These are phyloP conservation scores for Alentia gelatinosa DNA, from an alignment of 2,888 invertebrate genomes.

Conservation along the genomic window DNA sequence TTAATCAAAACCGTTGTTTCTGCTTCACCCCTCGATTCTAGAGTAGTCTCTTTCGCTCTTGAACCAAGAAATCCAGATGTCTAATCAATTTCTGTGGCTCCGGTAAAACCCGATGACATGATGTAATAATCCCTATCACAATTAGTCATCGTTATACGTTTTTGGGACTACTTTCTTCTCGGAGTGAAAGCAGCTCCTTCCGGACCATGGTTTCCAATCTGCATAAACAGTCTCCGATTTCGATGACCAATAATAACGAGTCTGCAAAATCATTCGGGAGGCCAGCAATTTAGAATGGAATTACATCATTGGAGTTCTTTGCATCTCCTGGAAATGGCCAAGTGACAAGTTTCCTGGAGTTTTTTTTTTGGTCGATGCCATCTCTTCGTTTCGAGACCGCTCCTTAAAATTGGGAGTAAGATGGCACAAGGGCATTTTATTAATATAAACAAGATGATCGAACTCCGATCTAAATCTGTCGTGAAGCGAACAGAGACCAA, in stretches of 20 bases:
- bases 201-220: not conserved
- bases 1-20: not conserved
- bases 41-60: too few species aligned
- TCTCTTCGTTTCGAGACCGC: too few species aligned
- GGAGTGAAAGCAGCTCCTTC: not conserved
- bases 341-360: not conserved
- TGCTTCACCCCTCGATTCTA: not conserved
- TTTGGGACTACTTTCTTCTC: not conserved
- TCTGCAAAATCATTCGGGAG: not conserved
- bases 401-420: too few species aligned
- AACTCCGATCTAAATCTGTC: too few species aligned
- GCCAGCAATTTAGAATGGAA: not conserved
- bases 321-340: not conserved
- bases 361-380: too few species aligned
- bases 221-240: not conserved
- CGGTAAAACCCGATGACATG: not conserved
- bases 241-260: constrained; percentile 1
- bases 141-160: not conserved
- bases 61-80: not conserved
- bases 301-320: constrained; percentile 1
- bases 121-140: not conserved
- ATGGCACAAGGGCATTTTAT: too few species aligned
- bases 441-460: too few species aligned
- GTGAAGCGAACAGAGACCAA: too few species aligned
- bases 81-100: not conserved